Conservation (phyloP, 2,888 invertebrate species). For the Disparrhopalites patrizii region DNA sequence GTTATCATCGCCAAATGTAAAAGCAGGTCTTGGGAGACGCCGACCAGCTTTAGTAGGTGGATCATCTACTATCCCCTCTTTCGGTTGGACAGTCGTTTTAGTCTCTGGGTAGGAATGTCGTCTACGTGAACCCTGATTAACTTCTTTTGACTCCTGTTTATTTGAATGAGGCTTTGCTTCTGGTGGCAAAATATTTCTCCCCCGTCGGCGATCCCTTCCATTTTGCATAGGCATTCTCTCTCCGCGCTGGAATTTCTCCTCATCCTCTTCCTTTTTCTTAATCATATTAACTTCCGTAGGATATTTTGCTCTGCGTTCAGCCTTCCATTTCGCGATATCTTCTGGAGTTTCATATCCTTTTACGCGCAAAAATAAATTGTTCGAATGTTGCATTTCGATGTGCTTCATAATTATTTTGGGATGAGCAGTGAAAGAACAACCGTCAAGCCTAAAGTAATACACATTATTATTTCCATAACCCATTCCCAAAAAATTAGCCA, state of each 20-base stretch:
- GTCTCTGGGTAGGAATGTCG: neutral
- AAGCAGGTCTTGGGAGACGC: neutral
- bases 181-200: too few species aligned
- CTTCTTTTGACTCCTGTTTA: too few species aligned
- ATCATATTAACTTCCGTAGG: conserved; percentile 69
- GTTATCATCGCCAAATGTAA: conserved; percentile 15
- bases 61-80: neutral
- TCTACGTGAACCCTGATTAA: too few species aligned
- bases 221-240: conserved; percentile 56
- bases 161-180: too few species aligned
- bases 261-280: conserved; percentile 59
- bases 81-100: neutral
- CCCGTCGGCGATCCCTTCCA: neutral
- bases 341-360: conserved; percentile 70
- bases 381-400: conserved; percentile 73
- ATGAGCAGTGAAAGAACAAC: conserved; percentile 74
- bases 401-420: conserved; percentile 75
- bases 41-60: neutral
- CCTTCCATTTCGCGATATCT: conserved; percentile 78
- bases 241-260: conserved; percentile 68
- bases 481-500: too few species aligned
- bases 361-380: conserved; percentile 76
- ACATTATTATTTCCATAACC: too few species aligned
- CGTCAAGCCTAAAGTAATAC: conserved; percentile 60
- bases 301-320: conserved; percentile 72